These are phyloP conservation scores for Sialia sialis DNA, from an alignment of 2,113 vertebrate species.

Conservation along the genomic window DNA sequence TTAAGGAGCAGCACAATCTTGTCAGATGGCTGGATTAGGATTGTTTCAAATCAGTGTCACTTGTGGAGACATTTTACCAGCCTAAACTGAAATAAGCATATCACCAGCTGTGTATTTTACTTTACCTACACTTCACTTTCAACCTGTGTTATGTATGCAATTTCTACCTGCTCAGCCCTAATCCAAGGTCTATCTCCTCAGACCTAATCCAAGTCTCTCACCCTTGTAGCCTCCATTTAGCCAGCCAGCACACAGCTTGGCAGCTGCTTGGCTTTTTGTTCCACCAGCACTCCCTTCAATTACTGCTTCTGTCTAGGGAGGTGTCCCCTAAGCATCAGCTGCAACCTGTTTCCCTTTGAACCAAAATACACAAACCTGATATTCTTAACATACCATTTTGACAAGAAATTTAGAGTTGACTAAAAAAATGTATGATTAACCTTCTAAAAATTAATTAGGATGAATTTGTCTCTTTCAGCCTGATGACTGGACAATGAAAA, in stretches of 20 bases:
- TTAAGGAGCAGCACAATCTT: background rate
- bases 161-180: background rate
- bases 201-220: background rate
- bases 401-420: background rate
- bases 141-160: background rate
- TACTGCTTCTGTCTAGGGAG: background rate
- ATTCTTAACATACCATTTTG: background rate
- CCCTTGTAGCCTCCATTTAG: background rate
- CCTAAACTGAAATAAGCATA: background rate
- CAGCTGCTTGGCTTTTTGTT: background rate
- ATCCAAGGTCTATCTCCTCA: background rate
- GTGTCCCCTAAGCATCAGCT: background rate
- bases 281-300: background rate
- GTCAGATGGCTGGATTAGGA: background rate
- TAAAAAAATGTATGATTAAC: background rate
- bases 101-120: background rate
- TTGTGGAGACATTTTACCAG: background rate
- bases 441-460: background rate
- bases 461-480: background rate
- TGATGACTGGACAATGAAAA: background rate
- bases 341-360: background rate
- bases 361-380: background rate
- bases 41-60: background rate
- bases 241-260: background rate
- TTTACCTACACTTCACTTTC: background rate